Evolutionary conservation across 1,140 invertebrate genomes (phyloP).

Genomic region (Cyclina sinensis): DNA sequence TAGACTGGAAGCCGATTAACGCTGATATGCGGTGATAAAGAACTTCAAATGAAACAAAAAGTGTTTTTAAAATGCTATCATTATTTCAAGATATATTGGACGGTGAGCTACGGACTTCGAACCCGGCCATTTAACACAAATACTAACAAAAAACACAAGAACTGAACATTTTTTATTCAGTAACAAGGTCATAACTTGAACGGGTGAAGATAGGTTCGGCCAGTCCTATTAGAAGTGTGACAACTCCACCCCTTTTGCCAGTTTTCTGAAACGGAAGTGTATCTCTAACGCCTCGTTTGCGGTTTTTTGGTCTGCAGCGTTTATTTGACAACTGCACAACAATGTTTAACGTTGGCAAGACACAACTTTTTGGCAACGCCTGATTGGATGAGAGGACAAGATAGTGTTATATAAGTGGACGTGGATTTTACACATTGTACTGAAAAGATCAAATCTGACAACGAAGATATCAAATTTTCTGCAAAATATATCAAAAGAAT

Average conservation of each 20-base stretch:
- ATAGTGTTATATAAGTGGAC: not conserved
- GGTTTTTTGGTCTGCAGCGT: not conserved
- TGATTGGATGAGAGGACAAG: not conserved
- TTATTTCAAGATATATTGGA: not conserved
- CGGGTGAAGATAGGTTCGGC: not conserved
- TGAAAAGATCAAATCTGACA: not conserved
- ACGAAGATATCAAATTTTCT: not conserved
- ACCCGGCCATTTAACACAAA: not conserved
- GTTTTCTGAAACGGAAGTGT: not conserved
- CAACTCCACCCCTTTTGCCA: not conserved
- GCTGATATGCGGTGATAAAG: not conserved
- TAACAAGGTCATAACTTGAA: not conserved
- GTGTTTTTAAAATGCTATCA: not conserved
- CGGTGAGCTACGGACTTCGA: too few relatives aligned
- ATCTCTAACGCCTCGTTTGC: not conserved
- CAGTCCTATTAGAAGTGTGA: not conserved
- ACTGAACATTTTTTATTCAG: not conserved
- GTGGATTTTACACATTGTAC: not conserved
- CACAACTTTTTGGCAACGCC: not conserved
- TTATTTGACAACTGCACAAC: slow-evolving; percentile 1
- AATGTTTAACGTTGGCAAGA: slow-evolving; percentile 4
- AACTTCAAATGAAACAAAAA: slow-evolving; percentile 11
- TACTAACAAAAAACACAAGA: not conserved
- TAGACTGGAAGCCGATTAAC: not conserved
- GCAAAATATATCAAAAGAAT: not conserved